Conservation (phyloP, 2,797 vertebrate species). For the Decapterus maruadsi region DNA sequence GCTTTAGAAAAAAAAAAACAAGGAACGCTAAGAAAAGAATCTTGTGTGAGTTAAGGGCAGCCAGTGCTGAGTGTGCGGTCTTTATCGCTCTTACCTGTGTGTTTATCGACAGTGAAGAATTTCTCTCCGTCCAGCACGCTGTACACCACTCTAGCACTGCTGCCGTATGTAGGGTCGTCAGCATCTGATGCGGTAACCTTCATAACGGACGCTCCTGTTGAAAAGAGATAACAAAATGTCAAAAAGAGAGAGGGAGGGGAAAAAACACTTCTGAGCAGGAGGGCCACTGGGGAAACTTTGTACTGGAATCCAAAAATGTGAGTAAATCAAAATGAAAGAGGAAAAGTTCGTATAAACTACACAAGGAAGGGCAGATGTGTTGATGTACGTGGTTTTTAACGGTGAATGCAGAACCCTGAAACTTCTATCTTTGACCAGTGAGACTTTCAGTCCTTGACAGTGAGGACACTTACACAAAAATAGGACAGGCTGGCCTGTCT, state of each 20-base stretch:
- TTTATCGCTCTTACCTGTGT: slow-evolving; percentile 88
- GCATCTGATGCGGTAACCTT: slow-evolving; percentile 97
- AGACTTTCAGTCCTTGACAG: background rate
- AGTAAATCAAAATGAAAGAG: background rate
- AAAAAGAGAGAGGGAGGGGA: slow-evolving; percentile 6
- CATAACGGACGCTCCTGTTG: slow-evolving; percentile 96
- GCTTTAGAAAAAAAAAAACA: slow-evolving; percentile 15
- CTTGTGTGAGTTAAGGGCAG: background rate
- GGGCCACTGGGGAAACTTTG: slow-evolving; percentile 7
- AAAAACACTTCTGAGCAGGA: background rate
- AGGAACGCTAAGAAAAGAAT: background rate
- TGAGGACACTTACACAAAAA: background rate
- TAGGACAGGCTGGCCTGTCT: background rate
- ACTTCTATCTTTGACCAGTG: slow-evolving; percentile 25
- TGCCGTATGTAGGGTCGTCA: slow-evolving; percentile 96
- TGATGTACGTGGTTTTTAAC: background rate
- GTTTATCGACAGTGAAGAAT: slow-evolving; percentile 94
- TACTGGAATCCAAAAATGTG: slow-evolving; percentile 11
- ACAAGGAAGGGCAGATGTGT: background rate
- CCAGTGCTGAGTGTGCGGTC: background rate
- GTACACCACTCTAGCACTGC: slow-evolving; percentile 96
- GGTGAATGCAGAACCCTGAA: background rate
- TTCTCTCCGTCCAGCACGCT: slow-evolving; percentile 95
- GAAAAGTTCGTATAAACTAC: background rate
- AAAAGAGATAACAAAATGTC: slow-evolving; percentile 46